Percentiles rank a stretch among this genome's conserved stretches.
Evolutionary conservation across 2,113 vertebrate species (phyloP).

Genomic region (Cranoglanis bouderius): DNA sequence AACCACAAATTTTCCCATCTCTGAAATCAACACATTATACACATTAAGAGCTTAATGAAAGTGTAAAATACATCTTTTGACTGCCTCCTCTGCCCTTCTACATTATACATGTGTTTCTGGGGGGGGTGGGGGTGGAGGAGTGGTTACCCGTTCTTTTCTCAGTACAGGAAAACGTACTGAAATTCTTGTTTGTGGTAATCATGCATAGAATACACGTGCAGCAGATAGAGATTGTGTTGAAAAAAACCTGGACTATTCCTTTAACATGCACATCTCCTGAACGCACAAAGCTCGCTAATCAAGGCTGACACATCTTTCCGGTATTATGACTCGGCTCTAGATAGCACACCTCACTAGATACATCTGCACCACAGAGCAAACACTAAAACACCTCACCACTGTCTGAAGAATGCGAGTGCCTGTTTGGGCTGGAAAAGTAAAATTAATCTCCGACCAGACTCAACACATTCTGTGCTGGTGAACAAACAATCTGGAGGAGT

Average conservation of each 20-base stretch:
- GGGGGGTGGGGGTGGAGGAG: no score
- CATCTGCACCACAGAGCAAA: not conserved
- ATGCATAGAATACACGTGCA: not conserved
- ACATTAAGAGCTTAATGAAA: not conserved
- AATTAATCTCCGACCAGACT: conserved; percentile 24
- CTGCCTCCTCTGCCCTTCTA: not conserved
- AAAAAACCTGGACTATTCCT: not conserved
- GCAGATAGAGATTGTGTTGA: not conserved
- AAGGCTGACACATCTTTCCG: conserved; percentile 11
- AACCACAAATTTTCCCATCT: not conserved
- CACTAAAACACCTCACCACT: not conserved
- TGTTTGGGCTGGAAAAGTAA: conserved; percentile 32
- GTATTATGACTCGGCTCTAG: not conserved
- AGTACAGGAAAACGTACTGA: not conserved
- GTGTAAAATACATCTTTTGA: not conserved
- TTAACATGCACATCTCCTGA: not conserved
- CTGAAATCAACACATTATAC: not conserved
- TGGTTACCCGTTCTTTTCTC: not conserved
- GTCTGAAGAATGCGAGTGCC: conserved; percentile 2
- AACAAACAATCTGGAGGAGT: conserved; percentile 21
- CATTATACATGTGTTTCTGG: not conserved
- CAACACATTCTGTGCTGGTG: conserved; percentile 10
- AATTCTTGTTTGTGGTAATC: not conserved
- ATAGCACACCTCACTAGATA: not conserved
- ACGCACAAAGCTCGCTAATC: not conserved